Base-by-base conservation (phyloP, 2,888 invertebrate species). In the Endomychus coccineus region DNA sequence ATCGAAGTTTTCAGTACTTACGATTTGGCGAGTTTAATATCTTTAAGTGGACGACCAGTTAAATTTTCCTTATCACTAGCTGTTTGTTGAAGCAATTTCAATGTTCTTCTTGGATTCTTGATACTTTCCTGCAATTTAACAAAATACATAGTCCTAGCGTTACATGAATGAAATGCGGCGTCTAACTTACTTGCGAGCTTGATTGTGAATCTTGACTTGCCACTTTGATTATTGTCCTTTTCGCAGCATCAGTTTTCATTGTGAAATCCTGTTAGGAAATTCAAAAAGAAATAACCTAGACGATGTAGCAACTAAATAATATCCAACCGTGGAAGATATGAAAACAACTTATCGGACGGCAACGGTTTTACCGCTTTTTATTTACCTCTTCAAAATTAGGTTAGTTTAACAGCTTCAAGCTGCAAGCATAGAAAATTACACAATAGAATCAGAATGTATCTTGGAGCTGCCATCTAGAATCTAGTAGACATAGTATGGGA, bases 1-100 rank as follows among this genome's bases (percentile, higher is more conserved):
- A 3, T 25, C 11, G 25, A 10, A 25, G 11, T 3, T 10, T 6
- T 13, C 3, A 25, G 11, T 6, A 34, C 45, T 31, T 25, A 29
- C 17, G 36, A 24, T n/a, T n/a, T n/a, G 17, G 35, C 43, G 49
- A 52, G 52, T 43, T 58, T 58, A n/a, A 43, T 32, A 27, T 59
- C 57, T 46, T 60, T 63, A 2, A 50, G 43, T n/a, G 40, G 23
- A 14, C 40, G 56, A 51, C 83, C 83, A 51, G 75, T 78, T 47
- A 85, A 69, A 64, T 86, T 87, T 68, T 87, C 85, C 58, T 80
- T 80, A 55, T 83, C 81, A 29, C 70, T 73, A 19, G 83, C 80
- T 27, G 77, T 71, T 41, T 73, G 77, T 62, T 87, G 86, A 44
- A 87, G 63, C 16, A 78, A 75, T 66, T 81, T 83, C n/a, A 87